These are phyloP conservation scores for Temnothorax longispinosus DNA, from an alignment of 1,140 invertebrate species.

Conservation along the genomic window DNA sequence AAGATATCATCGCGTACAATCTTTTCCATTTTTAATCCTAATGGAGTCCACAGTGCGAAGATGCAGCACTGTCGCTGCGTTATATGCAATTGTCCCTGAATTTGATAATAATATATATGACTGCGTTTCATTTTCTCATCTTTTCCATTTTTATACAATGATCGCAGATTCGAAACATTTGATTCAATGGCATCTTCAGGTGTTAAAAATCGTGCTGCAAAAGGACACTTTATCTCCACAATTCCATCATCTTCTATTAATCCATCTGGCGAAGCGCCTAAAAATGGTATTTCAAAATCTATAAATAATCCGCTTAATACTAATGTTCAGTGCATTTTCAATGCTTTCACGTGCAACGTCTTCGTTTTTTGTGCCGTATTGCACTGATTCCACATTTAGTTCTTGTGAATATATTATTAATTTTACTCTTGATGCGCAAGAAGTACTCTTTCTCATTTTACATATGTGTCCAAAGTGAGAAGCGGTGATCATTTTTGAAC, in stretches of 20 bases:
- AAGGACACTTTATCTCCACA: constrained; percentile 6
- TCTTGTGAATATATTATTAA: not conserved
- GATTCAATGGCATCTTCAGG: not conserved
- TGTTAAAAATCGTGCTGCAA: not conserved
- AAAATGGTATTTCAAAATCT: not conserved
- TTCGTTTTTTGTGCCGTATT: not conserved
- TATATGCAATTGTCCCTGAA: too few species aligned
- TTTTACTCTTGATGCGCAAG: not conserved
- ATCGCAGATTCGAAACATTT: not conserved
- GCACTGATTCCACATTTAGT: not conserved
- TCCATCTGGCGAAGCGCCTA: not conserved
- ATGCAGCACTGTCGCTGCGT: too few species aligned
- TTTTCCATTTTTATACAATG: not conserved
- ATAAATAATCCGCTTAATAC: constrained; percentile 18
- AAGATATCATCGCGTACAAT: not conserved
- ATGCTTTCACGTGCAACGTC: not conserved
- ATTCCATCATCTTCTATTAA: constrained; percentile 17
- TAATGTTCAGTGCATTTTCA: not conserved
- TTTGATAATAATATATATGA: too few species aligned
- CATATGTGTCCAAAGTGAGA: not conserved
- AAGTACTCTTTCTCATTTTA: constrained; percentile 14
- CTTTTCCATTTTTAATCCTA: not conserved
- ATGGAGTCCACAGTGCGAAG: too few species aligned
- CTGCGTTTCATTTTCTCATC: not conserved
- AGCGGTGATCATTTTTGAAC: constrained; percentile 1